A percentile compares a stretch with the other conserved stretches of the same genome.
phyloP scores from a whole-genome alignment of 1,140 invertebrate species.

The Globodera rostochiensis region DNA sequence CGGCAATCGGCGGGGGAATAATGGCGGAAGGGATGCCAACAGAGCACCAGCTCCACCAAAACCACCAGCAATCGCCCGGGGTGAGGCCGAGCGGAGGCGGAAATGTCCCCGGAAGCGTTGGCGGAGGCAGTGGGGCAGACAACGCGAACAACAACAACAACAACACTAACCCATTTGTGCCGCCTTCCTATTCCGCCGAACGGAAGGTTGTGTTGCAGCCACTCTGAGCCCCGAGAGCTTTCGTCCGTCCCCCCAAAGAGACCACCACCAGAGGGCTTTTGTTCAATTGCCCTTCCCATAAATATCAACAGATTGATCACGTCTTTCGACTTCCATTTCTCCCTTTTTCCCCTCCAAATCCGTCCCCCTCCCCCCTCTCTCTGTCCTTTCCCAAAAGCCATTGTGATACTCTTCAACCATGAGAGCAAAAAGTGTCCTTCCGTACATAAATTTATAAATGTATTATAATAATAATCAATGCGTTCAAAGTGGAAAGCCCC shows the following conservation, averaged over 20 bases:
- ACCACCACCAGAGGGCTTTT: background rate
- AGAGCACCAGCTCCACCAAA: background rate
- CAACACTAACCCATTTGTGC: constrained; percentile 51
- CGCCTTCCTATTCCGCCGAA: constrained; percentile 58
- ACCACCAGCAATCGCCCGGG: background rate
- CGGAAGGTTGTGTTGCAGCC: constrained; percentile 63
- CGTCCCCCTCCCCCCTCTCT: background rate
- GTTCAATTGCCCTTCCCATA: too few species aligned
- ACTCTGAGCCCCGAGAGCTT: constrained; percentile 34
- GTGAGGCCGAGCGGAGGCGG: constrained; percentile 13
- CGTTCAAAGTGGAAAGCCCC: background rate
- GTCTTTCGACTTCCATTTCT: background rate
- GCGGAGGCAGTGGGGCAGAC: background rate
- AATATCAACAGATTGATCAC: background rate
- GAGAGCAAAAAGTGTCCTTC: constrained; percentile 26
- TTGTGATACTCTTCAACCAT: constrained; percentile 7
- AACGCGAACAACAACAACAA: constrained; percentile 18
- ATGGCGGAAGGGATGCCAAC: background rate
- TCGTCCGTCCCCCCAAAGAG: too few species aligned
- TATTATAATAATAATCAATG: background rate
- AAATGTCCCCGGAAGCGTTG: background rate
- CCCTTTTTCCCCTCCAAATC: background rate
- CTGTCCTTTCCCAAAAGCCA: background rate
- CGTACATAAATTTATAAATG: constrained; percentile 9
- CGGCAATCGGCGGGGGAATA: constrained; percentile 9